Evolutionary conservation across 2,113 vertebrate species (phyloP), one percentile per base, ranked within the genome.

Genomic region (Ibidorhyncha struthersii): DNA sequence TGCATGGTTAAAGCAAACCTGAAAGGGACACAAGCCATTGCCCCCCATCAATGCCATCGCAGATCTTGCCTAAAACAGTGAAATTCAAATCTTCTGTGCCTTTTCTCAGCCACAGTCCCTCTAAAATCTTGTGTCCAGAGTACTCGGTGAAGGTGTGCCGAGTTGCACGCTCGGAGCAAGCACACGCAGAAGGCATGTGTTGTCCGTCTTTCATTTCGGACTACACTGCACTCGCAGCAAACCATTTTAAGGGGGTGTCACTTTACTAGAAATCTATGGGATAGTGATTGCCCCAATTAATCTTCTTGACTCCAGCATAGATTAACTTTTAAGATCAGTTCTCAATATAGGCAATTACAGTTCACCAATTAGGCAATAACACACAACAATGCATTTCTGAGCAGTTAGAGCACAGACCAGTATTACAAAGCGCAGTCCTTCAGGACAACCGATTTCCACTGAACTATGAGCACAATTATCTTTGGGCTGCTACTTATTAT

Each of bases 221-320:
- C 91, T 86, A 63, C 92, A 49, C 74, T 73, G 95, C 86, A 61
- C 86, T 94, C 13, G 0, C 76, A 86, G 96, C 83, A 95, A 96
- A 93, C 95, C 90, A 30, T 92, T 90, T 76, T 80, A 72, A 45
- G 21, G 58, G 58, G 56, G 58, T 85, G 88, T 62, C 90, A 88
- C 71, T 94, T 72, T 59, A 92, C 76, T 84, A 52, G 74, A 93
- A 95, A 92, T 95, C 89, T 84, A 76, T 87, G 90, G 92, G 94
- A 84, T 92, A 50, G 17, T 96, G 93, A 96, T 94, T 98, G 97
- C 95, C 95, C 96, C 90, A 96, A 79, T 97, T 96, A 89, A 86
- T 77, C 82, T 93, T 87, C 77, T 90, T 56, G 89, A 97, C 93
- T 93, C 49, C 34, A 90, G 91, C 94, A 96, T 36, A 89, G 93